These are phyloP conservation scores for Pseudomyrmex gracilis DNA, from an alignment of 1,140 invertebrate species.

Conservation along the genomic window DNA sequence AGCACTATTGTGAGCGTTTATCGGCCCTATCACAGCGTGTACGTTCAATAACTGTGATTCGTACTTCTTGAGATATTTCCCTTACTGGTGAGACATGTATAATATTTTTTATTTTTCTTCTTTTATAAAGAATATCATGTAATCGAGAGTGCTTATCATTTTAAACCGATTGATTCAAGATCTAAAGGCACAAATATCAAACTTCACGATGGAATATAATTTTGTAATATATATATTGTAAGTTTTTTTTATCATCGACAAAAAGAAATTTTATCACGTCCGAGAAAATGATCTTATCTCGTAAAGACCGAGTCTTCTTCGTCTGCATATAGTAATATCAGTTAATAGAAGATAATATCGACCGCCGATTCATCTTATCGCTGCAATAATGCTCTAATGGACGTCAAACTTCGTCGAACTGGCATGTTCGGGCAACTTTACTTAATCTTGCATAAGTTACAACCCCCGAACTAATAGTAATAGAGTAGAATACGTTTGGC, in stretches of 20 bases:
- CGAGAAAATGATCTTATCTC: slow-evolving; percentile 7
- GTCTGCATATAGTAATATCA: slow-evolving; percentile 53
- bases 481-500: slow-evolving; percentile 59
- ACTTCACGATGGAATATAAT: too few relatives aligned
- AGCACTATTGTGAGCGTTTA: not conserved
- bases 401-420: slow-evolving; percentile 71
- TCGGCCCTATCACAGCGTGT: not conserved
- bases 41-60: not conserved
- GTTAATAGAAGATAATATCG: slow-evolving; percentile 69
- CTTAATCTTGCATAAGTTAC: slow-evolving; percentile 73
- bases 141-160: too few relatives aligned
- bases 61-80: not conserved
- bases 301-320: slow-evolving; percentile 26
- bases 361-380: slow-evolving; percentile 60
- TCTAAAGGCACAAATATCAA: too few relatives aligned
- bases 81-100: not conserved
- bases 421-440: slow-evolving; percentile 66
- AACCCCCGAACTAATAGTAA: slow-evolving; percentile 56
- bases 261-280: slow-evolving; percentile 20
- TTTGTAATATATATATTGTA: too few relatives aligned
- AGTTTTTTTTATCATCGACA: not conserved
- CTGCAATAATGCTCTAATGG: slow-evolving; percentile 66
- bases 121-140: too few relatives aligned
- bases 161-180: too few relatives aligned
- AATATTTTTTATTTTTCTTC: too few relatives aligned